Evolutionary conservation across 1,140 invertebrate genomes (phyloP).

Genomic region (Euura saliciscinereae): DNA sequence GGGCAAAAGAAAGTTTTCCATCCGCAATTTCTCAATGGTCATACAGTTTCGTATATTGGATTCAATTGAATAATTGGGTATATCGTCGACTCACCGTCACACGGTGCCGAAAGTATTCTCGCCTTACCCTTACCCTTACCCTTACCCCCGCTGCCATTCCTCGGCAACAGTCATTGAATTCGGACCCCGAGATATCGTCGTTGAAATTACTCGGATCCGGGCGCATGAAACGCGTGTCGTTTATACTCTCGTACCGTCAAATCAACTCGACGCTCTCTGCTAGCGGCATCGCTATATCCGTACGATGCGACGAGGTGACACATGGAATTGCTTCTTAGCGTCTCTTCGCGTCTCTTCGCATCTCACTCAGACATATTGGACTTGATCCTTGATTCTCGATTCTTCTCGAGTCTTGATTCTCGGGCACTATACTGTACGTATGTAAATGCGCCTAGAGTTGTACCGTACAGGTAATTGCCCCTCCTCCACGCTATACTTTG

Average conservation of each 20-base stretch:
- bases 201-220: neutral
- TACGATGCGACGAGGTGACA: neutral
- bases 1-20: constrained; percentile 60
- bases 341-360: too few species aligned
- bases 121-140: constrained; percentile 26
- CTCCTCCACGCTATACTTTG: too few species aligned
- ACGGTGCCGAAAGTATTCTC: constrained; percentile 22
- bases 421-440: too few species aligned
- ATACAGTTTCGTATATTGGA: constrained; percentile 49
- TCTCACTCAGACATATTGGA: too few species aligned
- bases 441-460: too few species aligned
- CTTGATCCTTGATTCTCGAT: too few species aligned
- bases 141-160: constrained; percentile 31
- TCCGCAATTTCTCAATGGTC: constrained; percentile 60
- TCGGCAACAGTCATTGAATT: neutral
- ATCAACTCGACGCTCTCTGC: neutral
- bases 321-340: neutral
- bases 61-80: constrained; percentile 60
- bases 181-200: neutral
- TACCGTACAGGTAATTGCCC: too few species aligned
- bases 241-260: neutral
- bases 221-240: neutral
- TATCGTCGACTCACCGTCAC: constrained; percentile 34
- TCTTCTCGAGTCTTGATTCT: too few species aligned
- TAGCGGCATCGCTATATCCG: neutral